These are phyloP conservation scores for Glyphotaelius pellucidus DNA, from an alignment of 2,888 invertebrate genomes.

Conservation along the genomic window DNA sequence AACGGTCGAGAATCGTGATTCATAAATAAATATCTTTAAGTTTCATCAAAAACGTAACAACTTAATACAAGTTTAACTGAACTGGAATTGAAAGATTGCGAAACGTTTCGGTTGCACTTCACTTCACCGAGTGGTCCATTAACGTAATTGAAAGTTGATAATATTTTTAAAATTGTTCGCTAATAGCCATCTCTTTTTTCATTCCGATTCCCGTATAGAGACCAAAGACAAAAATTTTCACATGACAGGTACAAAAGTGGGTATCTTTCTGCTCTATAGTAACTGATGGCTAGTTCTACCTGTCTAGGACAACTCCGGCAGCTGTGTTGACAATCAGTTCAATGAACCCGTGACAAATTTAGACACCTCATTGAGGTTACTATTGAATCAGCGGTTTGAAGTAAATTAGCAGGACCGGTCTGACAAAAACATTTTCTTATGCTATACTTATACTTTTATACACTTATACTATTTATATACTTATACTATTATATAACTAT, in stretches of 20 bases:
- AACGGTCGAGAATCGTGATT: background rate
- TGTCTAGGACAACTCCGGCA: background rate
- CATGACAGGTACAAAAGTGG: too few relatives aligned
- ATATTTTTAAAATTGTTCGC: background rate
- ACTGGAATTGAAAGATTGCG: background rate
- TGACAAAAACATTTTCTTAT: background rate
- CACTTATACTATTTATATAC: background rate
- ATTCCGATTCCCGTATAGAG: too few relatives aligned
- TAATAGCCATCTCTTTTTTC: too few relatives aligned
- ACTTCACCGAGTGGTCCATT: background rate
- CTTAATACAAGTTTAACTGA: background rate
- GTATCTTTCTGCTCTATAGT: too few relatives aligned
- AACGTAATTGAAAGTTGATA: background rate
- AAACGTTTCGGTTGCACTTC: background rate
- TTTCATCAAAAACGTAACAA: background rate
- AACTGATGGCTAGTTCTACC: background rate
- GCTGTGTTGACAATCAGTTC: constrained; percentile 51
- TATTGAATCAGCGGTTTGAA: background rate
- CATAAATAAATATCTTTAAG: background rate
- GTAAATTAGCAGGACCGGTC: background rate
- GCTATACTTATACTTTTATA: too few relatives aligned
- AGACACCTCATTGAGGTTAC: constrained; percentile 11
- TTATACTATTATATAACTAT: too few relatives aligned
- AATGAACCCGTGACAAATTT: constrained; percentile 39
- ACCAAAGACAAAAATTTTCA: too few relatives aligned